A percentile compares a stretch with the other conserved stretches of the same genome.
These are phyloP conservation scores for Pygocentrus nattereri DNA, from an alignment of 2,797 vertebrate species.

Conservation along the genomic window DNA sequence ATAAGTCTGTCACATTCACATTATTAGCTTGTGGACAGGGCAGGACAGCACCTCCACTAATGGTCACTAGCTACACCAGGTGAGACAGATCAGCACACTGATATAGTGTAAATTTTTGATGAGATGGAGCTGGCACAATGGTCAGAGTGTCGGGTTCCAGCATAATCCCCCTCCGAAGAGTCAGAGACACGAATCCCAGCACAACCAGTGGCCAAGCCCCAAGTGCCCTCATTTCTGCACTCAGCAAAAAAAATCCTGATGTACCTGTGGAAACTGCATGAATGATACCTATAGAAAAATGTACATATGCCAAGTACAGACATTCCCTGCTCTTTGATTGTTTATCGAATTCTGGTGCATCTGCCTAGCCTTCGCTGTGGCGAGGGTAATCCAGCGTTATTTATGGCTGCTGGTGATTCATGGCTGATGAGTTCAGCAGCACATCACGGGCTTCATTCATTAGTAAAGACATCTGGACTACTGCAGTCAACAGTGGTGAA, in stretches of 20 bases:
- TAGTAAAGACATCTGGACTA: slow-evolving; percentile 62
- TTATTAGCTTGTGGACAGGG: slow-evolving; percentile 8
- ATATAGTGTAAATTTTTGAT: neutral
- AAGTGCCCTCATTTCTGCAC: neutral
- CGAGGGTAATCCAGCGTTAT: slow-evolving; percentile 45
- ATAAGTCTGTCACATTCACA: neutral
- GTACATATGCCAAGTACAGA: neutral
- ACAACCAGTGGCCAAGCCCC: neutral
- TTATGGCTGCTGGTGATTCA: slow-evolving; percentile 44
- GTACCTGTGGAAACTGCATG: neutral
- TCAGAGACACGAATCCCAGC: slow-evolving; percentile 1
- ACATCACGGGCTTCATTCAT: slow-evolving; percentile 65
- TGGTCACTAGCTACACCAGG: neutral
- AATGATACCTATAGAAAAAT: neutral
- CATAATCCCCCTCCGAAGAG: neutral
- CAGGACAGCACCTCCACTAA: neutral
- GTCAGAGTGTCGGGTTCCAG: neutral
- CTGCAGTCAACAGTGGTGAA: slow-evolving; percentile 63
- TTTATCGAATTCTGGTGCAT: slow-evolving; percentile 25
- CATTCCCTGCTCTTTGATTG: neutral
- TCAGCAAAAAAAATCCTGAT: neutral
- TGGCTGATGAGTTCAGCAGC: slow-evolving; percentile 47
- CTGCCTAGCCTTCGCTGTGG: neutral
- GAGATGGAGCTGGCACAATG: neutral
- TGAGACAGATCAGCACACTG: neutral